Conservation (phyloP, 2,888 invertebrate species). For the Eulithis prunata region DNA sequence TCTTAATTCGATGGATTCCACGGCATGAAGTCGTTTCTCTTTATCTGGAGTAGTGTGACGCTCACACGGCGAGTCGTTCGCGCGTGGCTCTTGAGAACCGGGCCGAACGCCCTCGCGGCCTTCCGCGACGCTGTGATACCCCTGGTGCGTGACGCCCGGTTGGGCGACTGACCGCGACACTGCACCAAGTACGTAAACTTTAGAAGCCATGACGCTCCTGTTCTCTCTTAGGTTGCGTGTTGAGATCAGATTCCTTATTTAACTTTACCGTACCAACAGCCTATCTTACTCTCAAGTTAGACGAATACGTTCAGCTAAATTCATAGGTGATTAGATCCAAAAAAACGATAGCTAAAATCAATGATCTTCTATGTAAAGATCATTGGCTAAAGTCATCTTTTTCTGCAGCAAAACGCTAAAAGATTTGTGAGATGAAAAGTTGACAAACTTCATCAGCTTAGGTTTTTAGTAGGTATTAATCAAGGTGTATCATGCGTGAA, state of each 20-base stretch:
- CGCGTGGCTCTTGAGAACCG: slow-evolving; percentile 68
- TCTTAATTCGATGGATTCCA: slow-evolving; percentile 43
- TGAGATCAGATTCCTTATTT: neutral
- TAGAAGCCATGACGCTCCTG: neutral
- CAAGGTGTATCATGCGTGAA: too few species aligned
- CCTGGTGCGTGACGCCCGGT: slow-evolving; percentile 41
- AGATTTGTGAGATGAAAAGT: too few species aligned
- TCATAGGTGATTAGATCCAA: too few species aligned
- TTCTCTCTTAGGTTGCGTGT: neutral
- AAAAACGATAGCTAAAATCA: too few species aligned
- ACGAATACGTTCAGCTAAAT: too few species aligned
- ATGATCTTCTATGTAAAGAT: too few species aligned
- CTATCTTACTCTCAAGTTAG: too few species aligned
- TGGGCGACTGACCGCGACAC: slow-evolving; percentile 42
- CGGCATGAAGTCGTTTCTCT: slow-evolving; percentile 46
- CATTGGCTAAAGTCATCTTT: too few species aligned
- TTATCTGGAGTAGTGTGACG: slow-evolving; percentile 66
- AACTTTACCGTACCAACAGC: neutral
- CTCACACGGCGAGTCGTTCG: slow-evolving; percentile 54
- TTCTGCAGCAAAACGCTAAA: too few species aligned
- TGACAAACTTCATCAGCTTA: too few species aligned
- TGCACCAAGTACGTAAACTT: neutral
- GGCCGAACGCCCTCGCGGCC: slow-evolving; percentile 50
- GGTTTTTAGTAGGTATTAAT: too few species aligned
- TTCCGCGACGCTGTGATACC: slow-evolving; percentile 39